A percentile compares a stretch with the other conserved stretches of the same genome.
Evolutionary conservation across 2,113 vertebrate species (phyloP).

Genomic region (Melanotaenia duboulayi): DNA sequence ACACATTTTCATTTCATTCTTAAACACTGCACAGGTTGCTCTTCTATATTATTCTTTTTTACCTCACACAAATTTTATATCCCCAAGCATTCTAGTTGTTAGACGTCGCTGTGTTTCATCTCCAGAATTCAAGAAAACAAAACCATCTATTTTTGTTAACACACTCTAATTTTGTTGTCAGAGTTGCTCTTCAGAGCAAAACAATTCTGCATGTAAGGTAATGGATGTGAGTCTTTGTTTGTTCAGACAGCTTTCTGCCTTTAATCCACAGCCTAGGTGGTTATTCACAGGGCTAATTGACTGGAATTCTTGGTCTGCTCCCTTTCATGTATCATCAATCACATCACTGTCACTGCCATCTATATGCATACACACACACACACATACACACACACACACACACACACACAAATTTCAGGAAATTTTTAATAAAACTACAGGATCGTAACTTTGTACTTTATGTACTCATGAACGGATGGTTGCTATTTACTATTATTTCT

Average conservation of each 20-base stretch:
- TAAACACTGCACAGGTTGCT: constrained; percentile 44
- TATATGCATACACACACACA: constrained; percentile 50
- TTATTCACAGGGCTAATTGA: constrained; percentile 72
- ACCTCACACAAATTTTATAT: constrained; percentile 34
- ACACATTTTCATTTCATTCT: constrained; percentile 14
- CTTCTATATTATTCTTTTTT: constrained; percentile 25
- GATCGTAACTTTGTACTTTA: constrained; percentile 42
- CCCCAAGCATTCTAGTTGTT: constrained; percentile 32
- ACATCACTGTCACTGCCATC: constrained; percentile 59
- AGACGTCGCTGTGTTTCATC: constrained; percentile 59
- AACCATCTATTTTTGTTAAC: constrained; percentile 75
- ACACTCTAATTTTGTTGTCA: constrained; percentile 73
- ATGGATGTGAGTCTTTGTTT: constrained; percentile 70
- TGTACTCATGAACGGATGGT: constrained; percentile 41
- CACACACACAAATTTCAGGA: too few species aligned
- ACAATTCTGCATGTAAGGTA: constrained; percentile 60
- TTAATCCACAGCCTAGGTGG: constrained; percentile 70
- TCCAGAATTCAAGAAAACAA: constrained; percentile 59
- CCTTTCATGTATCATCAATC: constrained; percentile 77
- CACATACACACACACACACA: constrained; percentile 5
- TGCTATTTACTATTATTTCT: constrained; percentile 51
- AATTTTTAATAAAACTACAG: constrained; percentile 29
- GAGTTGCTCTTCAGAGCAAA: constrained; percentile 66
- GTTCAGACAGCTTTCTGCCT: constrained; percentile 68
- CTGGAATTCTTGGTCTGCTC: constrained; percentile 65